A percentile compares a stretch with the other conserved stretches of the same genome.
Conservation (phyloP, 2,888 invertebrate species). For the Poecilus cupreus region DNA sequence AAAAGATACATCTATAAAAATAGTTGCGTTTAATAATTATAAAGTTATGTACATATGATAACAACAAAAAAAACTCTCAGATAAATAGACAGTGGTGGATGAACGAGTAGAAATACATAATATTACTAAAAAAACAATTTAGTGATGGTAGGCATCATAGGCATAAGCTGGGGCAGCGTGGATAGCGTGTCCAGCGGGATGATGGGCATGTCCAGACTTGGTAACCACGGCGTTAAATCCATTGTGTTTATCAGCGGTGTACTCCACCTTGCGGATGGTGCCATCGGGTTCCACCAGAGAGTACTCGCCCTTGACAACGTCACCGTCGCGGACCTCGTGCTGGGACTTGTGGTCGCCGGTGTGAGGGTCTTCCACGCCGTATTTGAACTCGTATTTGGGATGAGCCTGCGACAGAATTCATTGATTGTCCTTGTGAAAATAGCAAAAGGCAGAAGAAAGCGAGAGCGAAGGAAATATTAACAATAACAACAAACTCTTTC, state of each 20-base stretch:
- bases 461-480: too few species aligned
- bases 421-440: too few species aligned
- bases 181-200: conserved; percentile 62
- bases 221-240: conserved; percentile 56
- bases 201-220: conserved; percentile 62
- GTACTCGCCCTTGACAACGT: conserved; percentile 53
- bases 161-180: conserved; percentile 57
- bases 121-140: neutral
- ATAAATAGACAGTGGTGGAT: conserved; percentile 18
- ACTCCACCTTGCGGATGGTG: conserved; percentile 61
- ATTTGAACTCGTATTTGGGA: conserved; percentile 55
- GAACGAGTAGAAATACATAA: neutral
- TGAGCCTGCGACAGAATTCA: conserved; percentile 23
- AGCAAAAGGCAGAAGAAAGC: too few species aligned
- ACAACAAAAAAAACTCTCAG: conserved; percentile 36
- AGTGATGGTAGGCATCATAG: conserved; percentile 54
- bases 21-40: conserved; percentile 35
- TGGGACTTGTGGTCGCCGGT: conserved; percentile 52
- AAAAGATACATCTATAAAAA: neutral
- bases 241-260: conserved; percentile 62
- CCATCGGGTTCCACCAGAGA: conserved; percentile 52
- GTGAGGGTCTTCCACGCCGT: conserved; percentile 45
- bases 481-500: too few species aligned
- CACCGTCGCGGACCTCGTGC: conserved; percentile 50
- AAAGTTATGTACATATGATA: conserved; percentile 42